Conservation (phyloP, 1,140 invertebrate genomes). For the Drosophila takahashii region DNA sequence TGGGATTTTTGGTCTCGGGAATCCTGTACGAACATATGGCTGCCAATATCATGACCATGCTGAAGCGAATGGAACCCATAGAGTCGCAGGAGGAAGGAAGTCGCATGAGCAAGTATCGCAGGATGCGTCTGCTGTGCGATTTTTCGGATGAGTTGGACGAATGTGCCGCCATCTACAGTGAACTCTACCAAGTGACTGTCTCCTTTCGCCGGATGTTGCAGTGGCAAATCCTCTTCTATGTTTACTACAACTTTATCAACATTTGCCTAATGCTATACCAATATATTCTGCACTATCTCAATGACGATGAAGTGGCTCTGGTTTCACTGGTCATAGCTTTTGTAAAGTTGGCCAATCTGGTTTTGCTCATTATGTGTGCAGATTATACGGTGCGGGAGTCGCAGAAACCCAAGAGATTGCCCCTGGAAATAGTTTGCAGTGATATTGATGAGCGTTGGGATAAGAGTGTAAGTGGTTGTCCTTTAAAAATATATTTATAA, state of each 20-base stretch:
- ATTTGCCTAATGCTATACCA: conserved; percentile 68
- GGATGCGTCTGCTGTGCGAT: conserved; percentile 64
- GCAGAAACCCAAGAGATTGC: conserved; percentile 31
- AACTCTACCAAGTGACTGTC: conserved; percentile 57
- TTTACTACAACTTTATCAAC: conserved; percentile 71
- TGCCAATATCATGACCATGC: conserved; percentile 48
- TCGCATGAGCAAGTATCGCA: conserved; percentile 45
- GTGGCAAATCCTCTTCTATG: conserved; percentile 71
- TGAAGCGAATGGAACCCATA: conserved; percentile 53
- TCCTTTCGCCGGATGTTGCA: conserved; percentile 62
- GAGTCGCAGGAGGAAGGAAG: conserved; percentile 20
- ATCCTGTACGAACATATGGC: conserved; percentile 70
- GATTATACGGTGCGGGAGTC: conserved; percentile 60
- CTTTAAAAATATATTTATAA: not conserved
- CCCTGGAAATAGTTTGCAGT: conserved; percentile 62
- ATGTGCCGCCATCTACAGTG: conserved; percentile 56
- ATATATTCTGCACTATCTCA: conserved; percentile 54
- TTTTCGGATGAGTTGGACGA: conserved; percentile 61
- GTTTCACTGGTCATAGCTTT: conserved; percentile 41
- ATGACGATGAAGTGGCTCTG: conserved; percentile 24
- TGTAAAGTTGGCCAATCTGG: conserved; percentile 61
- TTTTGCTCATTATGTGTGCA: conserved; percentile 68
- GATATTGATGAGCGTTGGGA: conserved; percentile 72
- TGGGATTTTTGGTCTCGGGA: conserved; percentile 65
- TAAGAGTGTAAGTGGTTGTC: conserved; percentile 51